Conservation (phyloP, 2,113 vertebrate genomes). For the Notarius lentiginosus region DNA sequence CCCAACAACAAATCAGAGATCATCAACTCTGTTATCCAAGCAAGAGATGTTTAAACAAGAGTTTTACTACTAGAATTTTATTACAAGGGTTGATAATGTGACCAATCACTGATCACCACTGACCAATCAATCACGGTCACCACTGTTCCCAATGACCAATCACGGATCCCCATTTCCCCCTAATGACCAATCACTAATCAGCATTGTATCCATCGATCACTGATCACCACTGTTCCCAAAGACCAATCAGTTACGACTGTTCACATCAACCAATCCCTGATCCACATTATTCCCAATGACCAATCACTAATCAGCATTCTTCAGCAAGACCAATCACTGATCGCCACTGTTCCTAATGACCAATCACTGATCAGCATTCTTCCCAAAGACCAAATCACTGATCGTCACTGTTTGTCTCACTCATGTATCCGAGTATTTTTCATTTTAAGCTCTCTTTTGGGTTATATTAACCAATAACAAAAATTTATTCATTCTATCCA, state of each 20-base stretch:
- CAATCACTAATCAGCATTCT: background rate
- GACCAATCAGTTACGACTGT: background rate
- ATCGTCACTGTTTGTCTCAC: background rate
- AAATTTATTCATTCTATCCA: background rate
- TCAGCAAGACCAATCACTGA: background rate
- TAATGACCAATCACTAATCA: background rate
- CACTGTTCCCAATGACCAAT: background rate
- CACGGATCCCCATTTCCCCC: background rate
- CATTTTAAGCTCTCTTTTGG: background rate
- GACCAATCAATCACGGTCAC: background rate
- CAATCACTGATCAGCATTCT: background rate
- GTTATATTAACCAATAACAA: background rate
- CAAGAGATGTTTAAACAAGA: background rate
- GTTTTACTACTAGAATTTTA: background rate
- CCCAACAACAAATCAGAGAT: background rate
- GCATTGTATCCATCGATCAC: background rate
- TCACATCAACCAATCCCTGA: background rate
- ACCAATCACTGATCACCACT: too few relatives aligned
- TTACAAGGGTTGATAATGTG: too few relatives aligned
- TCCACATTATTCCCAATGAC: background rate
- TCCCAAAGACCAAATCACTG: background rate
- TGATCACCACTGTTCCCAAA: too few relatives aligned
- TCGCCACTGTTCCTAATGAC: background rate
- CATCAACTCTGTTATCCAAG: background rate
- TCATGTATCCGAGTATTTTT: background rate